A percentile compares a stretch with the other conserved stretches of the same genome.
Evolutionary conservation across 2,113 vertebrate species (phyloP).

Genomic region (Brevimyrus niger): DNA sequence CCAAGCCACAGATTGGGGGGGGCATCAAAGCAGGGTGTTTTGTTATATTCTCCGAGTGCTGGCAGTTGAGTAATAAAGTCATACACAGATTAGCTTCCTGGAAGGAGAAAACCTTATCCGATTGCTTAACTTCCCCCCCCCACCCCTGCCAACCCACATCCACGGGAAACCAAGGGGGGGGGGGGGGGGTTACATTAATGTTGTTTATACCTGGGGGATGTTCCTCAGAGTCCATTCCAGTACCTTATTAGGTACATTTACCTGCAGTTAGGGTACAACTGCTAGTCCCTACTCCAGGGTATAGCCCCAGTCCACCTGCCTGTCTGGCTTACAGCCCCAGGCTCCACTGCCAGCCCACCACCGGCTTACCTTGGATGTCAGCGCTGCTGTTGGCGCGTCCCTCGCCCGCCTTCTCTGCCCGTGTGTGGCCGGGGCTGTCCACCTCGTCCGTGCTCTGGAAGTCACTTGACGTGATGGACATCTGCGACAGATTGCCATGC

Average conservation of each 20-base stretch:
- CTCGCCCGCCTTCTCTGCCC: constrained; percentile 59
- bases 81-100: neutral
- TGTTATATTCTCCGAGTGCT: neutral
- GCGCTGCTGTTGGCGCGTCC: constrained; percentile 71
- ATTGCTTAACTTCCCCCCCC: neutral
- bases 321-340: neutral
- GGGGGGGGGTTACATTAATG: neutral
- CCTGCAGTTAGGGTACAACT: too few species aligned
- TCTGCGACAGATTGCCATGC: constrained; percentile 77
- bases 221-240: too few species aligned
- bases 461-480: constrained; percentile 63
- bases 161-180: neutral
- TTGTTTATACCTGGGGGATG: too few species aligned
- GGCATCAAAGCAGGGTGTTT: neutral
- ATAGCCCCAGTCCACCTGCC: too few species aligned
- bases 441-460: constrained; percentile 70
- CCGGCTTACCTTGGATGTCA: constrained; percentile 70
- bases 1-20: neutral
- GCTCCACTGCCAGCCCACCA: neutral
- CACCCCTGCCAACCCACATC: neutral
- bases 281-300: too few species aligned
- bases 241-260: too few species aligned
- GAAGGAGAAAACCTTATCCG: neutral
- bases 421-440: constrained; percentile 53
- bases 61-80: neutral